These are phyloP conservation scores for Drosophila subobscura DNA, from an alignment of 1,140 invertebrate genomes.

Conservation along the genomic window DNA sequence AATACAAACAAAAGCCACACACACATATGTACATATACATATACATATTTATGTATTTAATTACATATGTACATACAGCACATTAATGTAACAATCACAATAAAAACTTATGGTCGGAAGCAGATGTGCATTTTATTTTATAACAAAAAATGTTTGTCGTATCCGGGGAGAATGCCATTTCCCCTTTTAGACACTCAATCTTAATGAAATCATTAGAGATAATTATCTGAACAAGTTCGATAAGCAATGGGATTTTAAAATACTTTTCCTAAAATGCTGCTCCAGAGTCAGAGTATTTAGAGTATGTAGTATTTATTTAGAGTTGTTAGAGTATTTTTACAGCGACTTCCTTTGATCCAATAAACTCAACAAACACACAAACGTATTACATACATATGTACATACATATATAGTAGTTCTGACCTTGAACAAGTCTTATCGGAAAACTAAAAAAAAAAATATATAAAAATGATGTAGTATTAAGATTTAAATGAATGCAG, in stretches of 20 bases:
- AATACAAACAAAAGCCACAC: not conserved
- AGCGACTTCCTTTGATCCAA: not conserved
- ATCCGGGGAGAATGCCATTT: slow-evolving; percentile 1
- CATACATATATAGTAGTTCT: not conserved
- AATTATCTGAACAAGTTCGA: not conserved
- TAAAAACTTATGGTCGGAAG: slow-evolving; percentile 22
- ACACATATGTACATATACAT: slow-evolving; percentile 16
- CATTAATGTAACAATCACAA: slow-evolving; percentile 1
- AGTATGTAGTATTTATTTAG: too few relatives aligned
- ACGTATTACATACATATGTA: slow-evolving; percentile 3
- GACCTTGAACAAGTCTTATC: slow-evolving; percentile 28
- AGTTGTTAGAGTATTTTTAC: not conserved
- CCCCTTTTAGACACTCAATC: slow-evolving; percentile 2
- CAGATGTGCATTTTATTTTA: slow-evolving; percentile 19
- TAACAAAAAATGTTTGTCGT: slow-evolving; percentile 4
- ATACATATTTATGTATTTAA: slow-evolving; percentile 3
- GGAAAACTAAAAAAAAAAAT: slow-evolving; percentile 16
- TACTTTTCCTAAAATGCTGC: too few relatives aligned
- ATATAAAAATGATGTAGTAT: not conserved
- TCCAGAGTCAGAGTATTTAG: too few relatives aligned
- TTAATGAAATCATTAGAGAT: not conserved
- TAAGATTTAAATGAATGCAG: not conserved
- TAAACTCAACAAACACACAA: not conserved
- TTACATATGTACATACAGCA: slow-evolving; percentile 13
- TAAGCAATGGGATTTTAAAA: too few relatives aligned